phyloP scores from a whole-genome alignment of 2,888 invertebrate genomes.

The Lacanobia oleracea region DNA sequence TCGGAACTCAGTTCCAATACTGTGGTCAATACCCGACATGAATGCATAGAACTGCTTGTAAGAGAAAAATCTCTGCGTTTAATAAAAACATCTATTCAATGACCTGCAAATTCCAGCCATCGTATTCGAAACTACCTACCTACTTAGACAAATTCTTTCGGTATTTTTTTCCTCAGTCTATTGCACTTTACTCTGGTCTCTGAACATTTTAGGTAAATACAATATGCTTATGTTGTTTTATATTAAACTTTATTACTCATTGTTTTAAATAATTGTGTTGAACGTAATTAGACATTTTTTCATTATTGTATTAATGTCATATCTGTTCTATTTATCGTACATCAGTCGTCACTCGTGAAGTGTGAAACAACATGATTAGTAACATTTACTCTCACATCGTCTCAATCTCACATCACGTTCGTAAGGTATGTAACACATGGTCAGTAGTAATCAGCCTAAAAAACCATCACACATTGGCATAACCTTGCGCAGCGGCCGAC shows the following conservation, averaged over 20 bases:
- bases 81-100: slow-evolving; percentile 45
- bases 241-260: not conserved
- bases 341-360: slow-evolving; percentile 5
- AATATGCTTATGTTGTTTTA: not conserved
- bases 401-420: slow-evolving; percentile 12
- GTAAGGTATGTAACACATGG: slow-evolving; percentile 33
- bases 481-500: slow-evolving; percentile 64
- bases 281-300: slow-evolving; percentile 22
- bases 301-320: slow-evolving; percentile 12
- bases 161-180: slow-evolving; percentile 25
- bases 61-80: slow-evolving; percentile 11
- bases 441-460: slow-evolving; percentile 52
- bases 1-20: not conserved
- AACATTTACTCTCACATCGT: slow-evolving; percentile 22
- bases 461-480: slow-evolving; percentile 40
- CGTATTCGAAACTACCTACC: slow-evolving; percentile 37
- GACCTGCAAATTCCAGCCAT: slow-evolving; percentile 39
- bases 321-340: slow-evolving; percentile 12
- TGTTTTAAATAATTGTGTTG: not conserved
- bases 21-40: not conserved
- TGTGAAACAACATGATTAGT: slow-evolving; percentile 16
- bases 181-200: slow-evolving; percentile 29
- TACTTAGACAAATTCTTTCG: slow-evolving; percentile 32
- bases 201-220: slow-evolving; percentile 5
- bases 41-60: not conserved